Conservation (phyloP, 2,888 invertebrate genomes). For the Polietes domitor region DNA sequence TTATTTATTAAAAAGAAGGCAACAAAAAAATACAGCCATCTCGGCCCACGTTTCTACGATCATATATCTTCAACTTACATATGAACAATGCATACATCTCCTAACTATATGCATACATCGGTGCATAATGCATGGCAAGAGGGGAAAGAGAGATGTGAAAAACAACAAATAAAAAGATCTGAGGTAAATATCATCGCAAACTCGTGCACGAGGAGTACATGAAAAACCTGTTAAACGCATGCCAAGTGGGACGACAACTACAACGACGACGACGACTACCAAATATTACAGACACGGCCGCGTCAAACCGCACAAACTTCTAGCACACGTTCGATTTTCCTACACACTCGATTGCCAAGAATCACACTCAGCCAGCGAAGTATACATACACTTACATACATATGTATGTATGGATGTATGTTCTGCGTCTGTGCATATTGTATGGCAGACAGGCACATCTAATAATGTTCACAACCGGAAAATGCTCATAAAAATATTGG, state of each 20-base stretch:
- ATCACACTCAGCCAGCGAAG: too few relatives aligned
- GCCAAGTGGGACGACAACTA: slow-evolving; percentile 65
- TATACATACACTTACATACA: neutral
- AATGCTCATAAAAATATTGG: slow-evolving; percentile 2
- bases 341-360: neutral
- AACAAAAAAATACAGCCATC: neutral
- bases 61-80: slow-evolving; percentile 35
- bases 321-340: slow-evolving; percentile 20
- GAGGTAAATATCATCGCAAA: slow-evolving; percentile 42
- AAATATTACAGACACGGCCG: slow-evolving; percentile 32
- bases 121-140: neutral
- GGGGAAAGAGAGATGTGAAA: neutral
- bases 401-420: too few relatives aligned
- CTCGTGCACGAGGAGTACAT: slow-evolving; percentile 22
- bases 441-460: neutral
- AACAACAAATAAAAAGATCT: slow-evolving; percentile 32
- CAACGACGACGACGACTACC: slow-evolving; percentile 49
- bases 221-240: slow-evolving; percentile 68
- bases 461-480: neutral
- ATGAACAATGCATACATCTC: neutral
- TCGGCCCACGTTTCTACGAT: slow-evolving; percentile 25
- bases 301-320: neutral
- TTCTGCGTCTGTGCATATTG: too few relatives aligned
- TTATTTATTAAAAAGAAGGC: neutral
- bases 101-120: slow-evolving; percentile 44